phyloP scores from a whole-genome alignment of 2,888 invertebrate genomes.

The Emesis russula region DNA sequence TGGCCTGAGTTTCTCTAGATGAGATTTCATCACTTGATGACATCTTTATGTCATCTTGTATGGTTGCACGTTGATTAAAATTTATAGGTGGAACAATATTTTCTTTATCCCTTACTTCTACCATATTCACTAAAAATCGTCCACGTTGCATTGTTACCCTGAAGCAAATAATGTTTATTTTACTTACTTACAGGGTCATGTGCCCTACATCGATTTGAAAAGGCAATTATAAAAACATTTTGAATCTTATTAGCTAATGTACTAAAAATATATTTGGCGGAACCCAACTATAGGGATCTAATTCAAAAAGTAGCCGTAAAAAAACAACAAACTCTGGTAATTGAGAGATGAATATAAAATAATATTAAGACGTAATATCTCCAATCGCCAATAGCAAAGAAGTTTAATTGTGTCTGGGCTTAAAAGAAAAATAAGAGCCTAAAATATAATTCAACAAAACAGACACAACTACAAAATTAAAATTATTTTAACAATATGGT shows the following conservation, averaged over 20 bases:
- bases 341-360: neutral
- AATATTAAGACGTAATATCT: neutral
- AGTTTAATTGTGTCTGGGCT: neutral
- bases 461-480: conserved; percentile 11
- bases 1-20: neutral
- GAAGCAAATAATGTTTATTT: neutral
- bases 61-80: neutral
- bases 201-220: neutral
- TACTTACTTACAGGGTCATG: neutral
- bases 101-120: conserved; percentile 24
- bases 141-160: conserved; percentile 5
- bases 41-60: neutral
- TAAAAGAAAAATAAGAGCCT: neutral
- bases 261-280: neutral
- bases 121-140: conserved; percentile 26
- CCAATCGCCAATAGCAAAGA: neutral
- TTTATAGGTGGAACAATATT: neutral
- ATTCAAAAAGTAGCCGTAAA: neutral
- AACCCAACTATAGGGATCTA: neutral
- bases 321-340: neutral
- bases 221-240: neutral
- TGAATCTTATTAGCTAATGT: neutral
- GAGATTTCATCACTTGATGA: neutral
- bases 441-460: conserved; percentile 13
- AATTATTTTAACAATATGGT: conserved; percentile 4